Evolutionary conservation across 1,140 invertebrate species (phyloP), one percentile per base, ranked within the genome.

Genomic region (Anastrepha obliqua): DNA sequence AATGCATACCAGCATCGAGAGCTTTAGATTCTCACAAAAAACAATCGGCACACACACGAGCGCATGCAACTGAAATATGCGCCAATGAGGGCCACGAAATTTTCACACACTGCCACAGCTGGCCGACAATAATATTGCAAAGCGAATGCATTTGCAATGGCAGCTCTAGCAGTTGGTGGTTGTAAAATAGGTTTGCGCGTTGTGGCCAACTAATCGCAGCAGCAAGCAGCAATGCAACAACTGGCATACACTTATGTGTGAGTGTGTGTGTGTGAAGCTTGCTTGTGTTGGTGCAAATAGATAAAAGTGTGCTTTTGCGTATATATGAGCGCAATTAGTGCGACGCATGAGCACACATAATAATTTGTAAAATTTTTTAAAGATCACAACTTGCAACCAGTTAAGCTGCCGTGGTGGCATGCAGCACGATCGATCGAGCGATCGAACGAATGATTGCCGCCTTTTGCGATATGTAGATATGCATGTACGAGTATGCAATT

Each of bases 301-400:
- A 58, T 8, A 58, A 58, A 58, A 58, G 7, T 58, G 55, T 0
- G 55, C 55, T 58, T 67, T n/a, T 17, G 64, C 64, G 29, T 29
- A 17, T 20, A 8, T 20, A 8, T 47, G 42, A 13, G 13, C 4
- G 74, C 74, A 81, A 81, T 81, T 81, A 81, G n/a, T 62, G 85
- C 44, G 29, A 3, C 85, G 17, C 39, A 62, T 44, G 39, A 20
- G 62, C 29, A 15, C 29, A 29, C 58, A 86, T 39, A 86, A 60
- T 60, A 51, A 81, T 81, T 81, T 81, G 74, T 62, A 86, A 11
- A 62, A 86, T 62, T 39, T 51, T 42, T 44, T 64, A 86, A 86
- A 86, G 58, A 62, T 42, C 58, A 47, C 85, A 81, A 81, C 15
- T 15, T 47, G 70, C 6, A 58, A 39, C 85, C 29, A 62, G 58